phyloP scores from a whole-genome alignment of 2,888 invertebrate species.

The Tachina lurida region DNA sequence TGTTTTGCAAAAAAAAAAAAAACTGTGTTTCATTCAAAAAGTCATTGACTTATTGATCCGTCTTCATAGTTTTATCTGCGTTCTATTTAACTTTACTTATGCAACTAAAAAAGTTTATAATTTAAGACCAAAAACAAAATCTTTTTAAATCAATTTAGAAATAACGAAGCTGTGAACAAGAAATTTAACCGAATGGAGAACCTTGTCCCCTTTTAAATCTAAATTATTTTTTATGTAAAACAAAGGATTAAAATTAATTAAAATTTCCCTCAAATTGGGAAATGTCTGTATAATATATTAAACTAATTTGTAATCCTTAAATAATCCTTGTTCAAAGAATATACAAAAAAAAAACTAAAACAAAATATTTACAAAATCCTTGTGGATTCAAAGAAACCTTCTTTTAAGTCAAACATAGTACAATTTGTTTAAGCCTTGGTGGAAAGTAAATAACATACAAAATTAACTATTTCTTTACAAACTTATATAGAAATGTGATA shows the following conservation, averaged over 20 bases:
- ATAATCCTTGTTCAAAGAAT: constrained; percentile 7
- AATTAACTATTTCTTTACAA: background rate
- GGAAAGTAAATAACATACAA: background rate
- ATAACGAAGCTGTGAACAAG: too few species aligned
- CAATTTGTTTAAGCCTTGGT: constrained; percentile 5
- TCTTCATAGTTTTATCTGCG: too few species aligned
- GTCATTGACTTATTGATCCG: too few species aligned
- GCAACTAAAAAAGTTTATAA: too few species aligned
- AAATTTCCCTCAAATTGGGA: background rate
- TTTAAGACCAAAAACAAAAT: too few species aligned
- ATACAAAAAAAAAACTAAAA: background rate
- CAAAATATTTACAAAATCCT: background rate
- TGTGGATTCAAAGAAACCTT: constrained; percentile 2
- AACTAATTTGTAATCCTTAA: constrained; percentile 29
- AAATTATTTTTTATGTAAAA: background rate
- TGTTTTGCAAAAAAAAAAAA: too few species aligned
- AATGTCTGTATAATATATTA: constrained; percentile 23
- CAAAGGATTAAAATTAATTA: constrained; percentile 43
- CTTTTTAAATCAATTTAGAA: too few species aligned
- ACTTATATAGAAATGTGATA: background rate
- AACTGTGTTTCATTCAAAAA: too few species aligned
- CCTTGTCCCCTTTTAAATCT: too few species aligned
- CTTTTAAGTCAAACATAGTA: constrained; percentile 26
- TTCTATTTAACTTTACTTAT: too few species aligned
- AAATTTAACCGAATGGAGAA: too few species aligned